These are phyloP conservation scores for Leiothrix lutea DNA, from an alignment of 2,113 vertebrate genomes.

Conservation along the genomic window DNA sequence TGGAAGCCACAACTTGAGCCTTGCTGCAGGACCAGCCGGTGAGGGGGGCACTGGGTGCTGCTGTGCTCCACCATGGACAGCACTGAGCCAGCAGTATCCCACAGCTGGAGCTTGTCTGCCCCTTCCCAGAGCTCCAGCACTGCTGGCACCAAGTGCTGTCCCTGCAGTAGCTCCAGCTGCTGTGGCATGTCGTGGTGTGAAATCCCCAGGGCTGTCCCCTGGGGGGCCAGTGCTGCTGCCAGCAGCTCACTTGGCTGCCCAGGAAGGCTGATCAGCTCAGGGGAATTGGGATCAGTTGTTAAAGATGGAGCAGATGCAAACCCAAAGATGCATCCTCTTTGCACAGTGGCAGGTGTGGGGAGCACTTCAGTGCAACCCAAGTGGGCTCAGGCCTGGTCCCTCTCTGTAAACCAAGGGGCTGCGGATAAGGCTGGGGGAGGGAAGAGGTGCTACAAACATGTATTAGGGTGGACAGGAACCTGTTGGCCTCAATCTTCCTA, in stretches of 20 bases:
- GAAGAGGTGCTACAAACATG: accelerated
- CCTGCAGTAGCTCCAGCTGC: neutral
- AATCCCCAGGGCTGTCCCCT: accelerated
- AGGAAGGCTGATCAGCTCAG: neutral
- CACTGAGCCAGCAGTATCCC: accelerated
- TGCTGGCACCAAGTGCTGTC: neutral
- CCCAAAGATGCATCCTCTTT: neutral
- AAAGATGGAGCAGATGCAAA: neutral
- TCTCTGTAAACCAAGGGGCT: neutral
- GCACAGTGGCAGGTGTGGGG: neutral
- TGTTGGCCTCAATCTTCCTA: neutral
- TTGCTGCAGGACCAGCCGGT: accelerated
- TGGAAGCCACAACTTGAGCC: accelerated
- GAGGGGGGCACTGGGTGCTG: neutral
- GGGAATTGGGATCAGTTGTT: neutral
- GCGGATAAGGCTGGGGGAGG: neutral
- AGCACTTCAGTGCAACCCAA: neutral
- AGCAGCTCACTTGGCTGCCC: neutral
- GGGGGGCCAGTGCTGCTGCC: neutral
- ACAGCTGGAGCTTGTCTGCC: accelerated
- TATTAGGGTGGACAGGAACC: neutral
- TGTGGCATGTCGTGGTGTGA: accelerated
- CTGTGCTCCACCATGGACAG: neutral
- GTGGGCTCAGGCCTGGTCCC: neutral
- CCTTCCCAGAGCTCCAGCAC: neutral